These are phyloP conservation scores for Hemibagrus guttatus DNA, from an alignment of 2,797 vertebrate species.

Conservation along the genomic window DNA sequence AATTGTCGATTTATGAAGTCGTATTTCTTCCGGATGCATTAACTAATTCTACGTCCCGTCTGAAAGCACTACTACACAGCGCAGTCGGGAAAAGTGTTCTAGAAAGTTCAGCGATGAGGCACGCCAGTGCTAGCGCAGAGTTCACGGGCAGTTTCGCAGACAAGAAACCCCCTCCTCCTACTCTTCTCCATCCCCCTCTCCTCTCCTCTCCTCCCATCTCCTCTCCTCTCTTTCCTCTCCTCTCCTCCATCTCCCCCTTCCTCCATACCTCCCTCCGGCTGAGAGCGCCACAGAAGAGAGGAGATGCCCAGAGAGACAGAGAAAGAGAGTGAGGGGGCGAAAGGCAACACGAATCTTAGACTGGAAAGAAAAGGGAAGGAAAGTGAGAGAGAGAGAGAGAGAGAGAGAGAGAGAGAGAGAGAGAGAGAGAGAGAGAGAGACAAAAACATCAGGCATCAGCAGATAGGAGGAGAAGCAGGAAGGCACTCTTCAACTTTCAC, in stretches of 20 bases:
- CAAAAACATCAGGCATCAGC: conserved; percentile 60
- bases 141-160: conserved; percentile 74
- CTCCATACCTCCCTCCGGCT: conserved; percentile 60
- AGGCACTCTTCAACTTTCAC: conserved; percentile 78
- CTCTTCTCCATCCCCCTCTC: conserved; percentile 42
- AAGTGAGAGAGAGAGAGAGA: conserved; percentile 24
- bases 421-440: conserved; percentile 41
- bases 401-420: conserved; percentile 54
- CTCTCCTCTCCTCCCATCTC: conserved; percentile 42
- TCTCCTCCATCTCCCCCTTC: conserved; percentile 40
- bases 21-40: conserved; percentile 6
- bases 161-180: conserved; percentile 50
- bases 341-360: conserved; percentile 56
- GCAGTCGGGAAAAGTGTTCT: conserved; percentile 36
- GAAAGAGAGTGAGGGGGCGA: conserved; percentile 62
- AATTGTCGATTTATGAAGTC: background rate
- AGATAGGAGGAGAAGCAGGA: conserved; percentile 62
- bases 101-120: conserved; percentile 61
- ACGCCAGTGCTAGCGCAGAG: conserved; percentile 63
- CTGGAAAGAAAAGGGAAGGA: conserved; percentile 57
- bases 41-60: conserved; percentile 28
- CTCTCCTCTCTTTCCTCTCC: conserved; percentile 24
- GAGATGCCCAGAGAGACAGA: conserved; percentile 75
- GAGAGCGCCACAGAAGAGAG: conserved; percentile 72
- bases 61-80: conserved; percentile 16